Base-by-base conservation (phyloP, 2,797 vertebrate genomes). In the Ptychobarbus kaznakovi region DNA sequence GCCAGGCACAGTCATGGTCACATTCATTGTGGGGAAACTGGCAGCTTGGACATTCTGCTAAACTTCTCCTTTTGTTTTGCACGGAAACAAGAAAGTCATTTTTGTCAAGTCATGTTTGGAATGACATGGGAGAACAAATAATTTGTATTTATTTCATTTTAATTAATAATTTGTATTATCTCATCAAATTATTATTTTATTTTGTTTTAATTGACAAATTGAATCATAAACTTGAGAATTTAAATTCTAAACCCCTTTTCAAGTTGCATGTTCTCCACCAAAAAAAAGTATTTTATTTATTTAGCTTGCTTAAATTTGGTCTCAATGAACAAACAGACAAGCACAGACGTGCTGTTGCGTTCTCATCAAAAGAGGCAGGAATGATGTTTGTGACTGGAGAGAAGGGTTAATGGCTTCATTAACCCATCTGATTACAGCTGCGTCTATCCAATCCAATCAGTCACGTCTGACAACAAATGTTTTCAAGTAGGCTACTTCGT, bases 401-500 rank as follows among this genome's bases (percentile, higher is more conserved):
- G 83, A 90, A 22, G 75, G 89, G 89, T 92, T 90, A 91, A 91
- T 90, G 86, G 86, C 87, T 90, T 91, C 87, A 87, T 87, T 91
- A 87, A 86, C 89, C 83, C 84, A 9, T 86, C 78, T 84, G 56
- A 89, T 86, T 81, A 86, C 89, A 90, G 85, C 81, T 87, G 90
- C 83, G 32, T 86, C 85, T 68, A 81, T 56, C 65, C 84, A 91
- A 72, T 89, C 80, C 86, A 82, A 82, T 81, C 80, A 80, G 28
- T 84, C 79, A 84, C n/a, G 20, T 85, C 56, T 75, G 61, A 61
- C 44, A 65, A 72, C 28, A 0, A 79, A 53, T 63, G 68, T 80
- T 53, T 79, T 85, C 20, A 22, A 51, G 53, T 28, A 72, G 20
- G 20, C 28, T 18, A 44, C 68, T 74, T 56, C 3, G 13, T 49